These are phyloP conservation scores for Nomada ferruginata DNA, from an alignment of 2,888 invertebrate genomes.

Conservation along the genomic window DNA sequence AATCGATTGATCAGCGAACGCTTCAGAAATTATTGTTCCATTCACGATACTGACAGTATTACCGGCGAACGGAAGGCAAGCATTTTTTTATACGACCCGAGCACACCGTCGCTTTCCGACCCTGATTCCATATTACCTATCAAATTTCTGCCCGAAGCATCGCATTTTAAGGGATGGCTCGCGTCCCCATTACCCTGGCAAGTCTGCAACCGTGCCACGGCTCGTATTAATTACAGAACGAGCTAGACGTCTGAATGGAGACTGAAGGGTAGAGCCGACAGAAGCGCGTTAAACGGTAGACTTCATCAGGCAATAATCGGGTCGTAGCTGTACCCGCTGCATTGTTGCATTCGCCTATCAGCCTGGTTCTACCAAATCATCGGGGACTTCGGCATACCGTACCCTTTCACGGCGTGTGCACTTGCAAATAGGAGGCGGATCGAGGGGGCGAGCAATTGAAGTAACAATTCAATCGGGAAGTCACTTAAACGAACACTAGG, in stretches of 20 bases:
- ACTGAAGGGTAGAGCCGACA: background rate
- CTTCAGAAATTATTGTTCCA: too few species aligned
- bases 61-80: too few species aligned
- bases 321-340: background rate
- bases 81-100: background rate
- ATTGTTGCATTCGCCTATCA: background rate
- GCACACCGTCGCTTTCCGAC: background rate
- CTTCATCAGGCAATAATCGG: background rate
- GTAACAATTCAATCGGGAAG: background rate
- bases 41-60: too few species aligned
- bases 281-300: background rate
- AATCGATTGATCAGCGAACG: too few species aligned
- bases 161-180: background rate
- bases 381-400: background rate
- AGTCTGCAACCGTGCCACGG: background rate
- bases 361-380: background rate
- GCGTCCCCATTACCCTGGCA: background rate
- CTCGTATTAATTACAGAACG: slow-evolving; percentile 14
- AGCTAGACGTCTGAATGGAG: background rate
- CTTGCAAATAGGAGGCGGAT: background rate
- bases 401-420: background rate
- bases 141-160: too few species aligned
- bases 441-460: background rate
- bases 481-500: background rate
- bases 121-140: background rate